Conservation (phyloP, 2,113 vertebrate species). For the Conger conger region DNA sequence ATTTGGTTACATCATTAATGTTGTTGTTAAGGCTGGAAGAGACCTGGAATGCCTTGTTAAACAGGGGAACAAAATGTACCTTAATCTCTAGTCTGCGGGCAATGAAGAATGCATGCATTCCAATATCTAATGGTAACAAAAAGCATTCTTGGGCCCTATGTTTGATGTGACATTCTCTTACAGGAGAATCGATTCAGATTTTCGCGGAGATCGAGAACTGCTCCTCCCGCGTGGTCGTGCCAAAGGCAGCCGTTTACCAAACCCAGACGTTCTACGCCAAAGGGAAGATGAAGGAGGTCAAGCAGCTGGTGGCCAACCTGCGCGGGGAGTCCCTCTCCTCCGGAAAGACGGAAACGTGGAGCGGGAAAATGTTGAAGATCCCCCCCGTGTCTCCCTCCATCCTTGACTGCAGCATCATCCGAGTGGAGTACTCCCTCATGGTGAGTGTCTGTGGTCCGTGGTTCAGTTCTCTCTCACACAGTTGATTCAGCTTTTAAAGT, state of each 20-base stretch:
- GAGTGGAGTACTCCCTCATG: conserved; percentile 97
- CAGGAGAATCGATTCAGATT: conserved; percentile 98
- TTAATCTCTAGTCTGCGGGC: neutral
- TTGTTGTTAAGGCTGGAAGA: too few species aligned
- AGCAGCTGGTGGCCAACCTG: conserved; percentile 93
- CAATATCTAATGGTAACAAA: neutral
- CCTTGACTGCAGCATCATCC: conserved; percentile 95
- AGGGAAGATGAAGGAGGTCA: conserved; percentile 99
- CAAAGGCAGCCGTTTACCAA: conserved; percentile 98
- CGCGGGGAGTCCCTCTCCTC: conserved; percentile 95
- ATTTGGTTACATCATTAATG: too few species aligned
- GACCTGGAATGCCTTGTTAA: too few species aligned
- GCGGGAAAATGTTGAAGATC: conserved; percentile 94
- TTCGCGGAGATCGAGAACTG: conserved; percentile 98
- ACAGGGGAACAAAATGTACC: neutral
- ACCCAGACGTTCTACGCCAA: conserved; percentile 99
- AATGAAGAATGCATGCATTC: neutral
- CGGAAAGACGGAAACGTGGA: conserved; percentile 97
- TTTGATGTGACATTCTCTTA: neutral
- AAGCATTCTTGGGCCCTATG: neutral
- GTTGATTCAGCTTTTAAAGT: too few species aligned
- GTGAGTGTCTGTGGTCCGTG: conserved; percentile 58
- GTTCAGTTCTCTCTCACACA: too few species aligned
- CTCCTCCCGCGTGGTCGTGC: conserved; percentile 95
- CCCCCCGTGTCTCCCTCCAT: conserved; percentile 97